phyloP scores from a whole-genome alignment of 2,888 invertebrate species.

The Anodontia alba region DNA sequence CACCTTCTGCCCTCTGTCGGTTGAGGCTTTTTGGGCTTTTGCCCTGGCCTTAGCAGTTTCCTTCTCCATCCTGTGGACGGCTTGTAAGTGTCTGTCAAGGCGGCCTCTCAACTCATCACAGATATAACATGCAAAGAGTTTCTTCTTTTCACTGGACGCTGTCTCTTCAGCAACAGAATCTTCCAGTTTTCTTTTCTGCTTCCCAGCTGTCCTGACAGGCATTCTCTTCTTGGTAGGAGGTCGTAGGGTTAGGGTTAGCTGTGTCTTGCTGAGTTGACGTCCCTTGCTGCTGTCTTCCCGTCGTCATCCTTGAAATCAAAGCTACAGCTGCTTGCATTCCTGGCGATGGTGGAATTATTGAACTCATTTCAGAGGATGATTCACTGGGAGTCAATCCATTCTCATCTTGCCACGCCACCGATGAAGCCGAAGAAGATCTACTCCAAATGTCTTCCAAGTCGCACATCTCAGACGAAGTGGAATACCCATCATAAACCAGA shows the following conservation, averaged over 20 bases:
- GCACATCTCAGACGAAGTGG: too few species aligned
- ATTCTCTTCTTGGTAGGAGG: neutral
- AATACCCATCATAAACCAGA: too few species aligned
- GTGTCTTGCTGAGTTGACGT: neutral
- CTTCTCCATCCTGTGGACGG: neutral
- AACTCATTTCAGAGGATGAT: neutral
- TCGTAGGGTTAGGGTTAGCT: neutral
- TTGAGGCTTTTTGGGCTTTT: neutral
- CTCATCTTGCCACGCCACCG: neutral
- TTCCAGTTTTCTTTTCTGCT: neutral
- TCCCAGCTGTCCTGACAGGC: neutral
- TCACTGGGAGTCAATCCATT: neutral
- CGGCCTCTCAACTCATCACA: neutral
- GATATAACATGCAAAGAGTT: neutral
- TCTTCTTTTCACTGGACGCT: neutral
- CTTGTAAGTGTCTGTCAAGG: neutral
- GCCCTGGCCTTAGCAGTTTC: neutral
- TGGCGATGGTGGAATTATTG: neutral
- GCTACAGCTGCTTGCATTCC: neutral
- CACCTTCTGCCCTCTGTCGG: neutral
- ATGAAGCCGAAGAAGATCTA: neutral
- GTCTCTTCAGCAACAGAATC: neutral
- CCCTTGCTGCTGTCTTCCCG: neutral
- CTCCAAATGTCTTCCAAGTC: neutral
- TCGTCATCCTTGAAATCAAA: neutral